Evolutionary conservation across 2,113 vertebrate species (phyloP).

Genomic region (Chionis minor): DNA sequence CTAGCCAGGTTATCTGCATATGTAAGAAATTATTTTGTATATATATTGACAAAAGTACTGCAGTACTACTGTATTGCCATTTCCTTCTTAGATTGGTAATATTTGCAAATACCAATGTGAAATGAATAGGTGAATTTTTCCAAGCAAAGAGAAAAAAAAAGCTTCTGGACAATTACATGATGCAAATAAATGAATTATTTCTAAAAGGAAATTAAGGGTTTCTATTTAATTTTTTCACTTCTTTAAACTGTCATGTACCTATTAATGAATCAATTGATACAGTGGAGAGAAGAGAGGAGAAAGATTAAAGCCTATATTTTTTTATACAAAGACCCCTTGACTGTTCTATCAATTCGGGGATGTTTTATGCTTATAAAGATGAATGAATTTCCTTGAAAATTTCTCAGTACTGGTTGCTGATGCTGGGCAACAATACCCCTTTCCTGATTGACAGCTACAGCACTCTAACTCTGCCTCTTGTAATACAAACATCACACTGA

Average conservation of each 20-base stretch:
- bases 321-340: neutral
- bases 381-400: neutral
- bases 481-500: constrained; percentile 62
- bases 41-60: neutral
- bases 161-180: rapidly evolving
- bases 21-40: neutral
- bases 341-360: neutral
- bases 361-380: neutral
- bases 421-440: neutral
- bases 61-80: neutral
- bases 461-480: constrained; percentile 30
- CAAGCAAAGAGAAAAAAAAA: neutral
- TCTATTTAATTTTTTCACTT: neutral
- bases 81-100: neutral
- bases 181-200: neutral
- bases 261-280: neutral
- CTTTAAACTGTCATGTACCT: neutral
- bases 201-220: rapidly evolving
- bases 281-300: neutral
- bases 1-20: neutral
- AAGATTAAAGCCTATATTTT: neutral
- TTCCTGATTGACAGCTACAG: constrained; percentile 36
- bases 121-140: neutral
- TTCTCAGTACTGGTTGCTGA: neutral
- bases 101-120: neutral